phyloP scores from a whole-genome alignment of 1,140 invertebrate genomes.

The Plutomurus gul region DNA sequence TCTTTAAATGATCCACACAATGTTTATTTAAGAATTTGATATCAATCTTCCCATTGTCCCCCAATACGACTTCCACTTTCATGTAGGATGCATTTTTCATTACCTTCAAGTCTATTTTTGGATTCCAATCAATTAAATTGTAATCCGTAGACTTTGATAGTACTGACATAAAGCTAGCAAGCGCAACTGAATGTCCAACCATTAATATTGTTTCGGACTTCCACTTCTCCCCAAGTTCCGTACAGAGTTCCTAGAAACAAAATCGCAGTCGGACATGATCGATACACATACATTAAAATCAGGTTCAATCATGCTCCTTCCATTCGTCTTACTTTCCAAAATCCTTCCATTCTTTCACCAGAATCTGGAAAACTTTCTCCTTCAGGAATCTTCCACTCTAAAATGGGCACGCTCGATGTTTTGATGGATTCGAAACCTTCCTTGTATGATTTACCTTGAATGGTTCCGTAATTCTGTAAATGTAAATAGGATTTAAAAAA shows the following conservation, averaged over 20 bases:
- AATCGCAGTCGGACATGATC: not conserved
- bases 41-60: not conserved
- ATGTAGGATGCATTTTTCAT: conserved; percentile 30
- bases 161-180: not conserved
- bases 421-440: not conserved
- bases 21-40: not conserved
- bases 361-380: conserved; percentile 21
- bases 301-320: not conserved
- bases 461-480: not conserved
- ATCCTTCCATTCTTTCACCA: not conserved
- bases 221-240: not conserved
- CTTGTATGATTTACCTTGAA: not conserved
- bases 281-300: not conserved
- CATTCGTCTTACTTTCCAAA: not conserved
- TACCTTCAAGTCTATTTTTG: not conserved
- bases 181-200: not conserved
- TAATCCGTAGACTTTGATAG: not conserved
- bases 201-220: not conserved
- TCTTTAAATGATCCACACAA: not conserved
- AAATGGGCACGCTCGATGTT: not conserved
- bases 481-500: not conserved
- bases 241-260: not conserved
- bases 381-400: conserved; percentile 20
- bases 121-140: not conserved
- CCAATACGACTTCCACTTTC: not conserved